Evolutionary conservation across 2,797 vertebrate genomes (phyloP).

Genomic region (Oryzias dopingdopingensis): DNA sequence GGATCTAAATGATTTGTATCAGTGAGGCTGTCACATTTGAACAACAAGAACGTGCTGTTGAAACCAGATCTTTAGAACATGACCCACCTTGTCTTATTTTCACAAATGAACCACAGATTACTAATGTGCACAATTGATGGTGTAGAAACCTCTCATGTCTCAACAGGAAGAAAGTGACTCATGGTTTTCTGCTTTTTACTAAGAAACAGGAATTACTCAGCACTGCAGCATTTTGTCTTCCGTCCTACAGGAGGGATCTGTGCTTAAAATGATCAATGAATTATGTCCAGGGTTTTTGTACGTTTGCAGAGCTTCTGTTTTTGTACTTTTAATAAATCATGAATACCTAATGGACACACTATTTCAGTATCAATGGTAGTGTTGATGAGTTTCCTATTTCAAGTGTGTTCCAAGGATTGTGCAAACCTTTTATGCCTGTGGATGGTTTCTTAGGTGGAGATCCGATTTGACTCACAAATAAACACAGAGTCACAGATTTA

Average conservation of each 20-base stretch:
- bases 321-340: no score
- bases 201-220: neutral
- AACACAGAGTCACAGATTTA: no score
- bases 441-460: no score
- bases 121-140: slow-evolving; percentile 5
- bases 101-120: slow-evolving; percentile 27
- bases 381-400: no score
- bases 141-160: slow-evolving; percentile 44
- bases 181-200: slow-evolving; percentile 17
- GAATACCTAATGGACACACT: no score
- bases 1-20: neutral
- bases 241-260: neutral
- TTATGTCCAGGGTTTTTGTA: no score
- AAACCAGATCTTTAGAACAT: slow-evolving; percentile 27
- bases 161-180: slow-evolving; percentile 67
- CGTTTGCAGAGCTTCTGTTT: no score
- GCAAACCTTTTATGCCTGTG: no score
- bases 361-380: no score
- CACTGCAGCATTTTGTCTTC: neutral
- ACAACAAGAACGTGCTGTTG: neutral
- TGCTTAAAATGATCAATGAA: neutral
- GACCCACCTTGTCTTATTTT: slow-evolving; percentile 27
- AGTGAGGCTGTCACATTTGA: slow-evolving; percentile 2
- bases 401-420: no score
- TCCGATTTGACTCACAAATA: no score